phyloP scores from a whole-genome alignment of 2,113 vertebrate species.

The Spea multiplicata region DNA sequence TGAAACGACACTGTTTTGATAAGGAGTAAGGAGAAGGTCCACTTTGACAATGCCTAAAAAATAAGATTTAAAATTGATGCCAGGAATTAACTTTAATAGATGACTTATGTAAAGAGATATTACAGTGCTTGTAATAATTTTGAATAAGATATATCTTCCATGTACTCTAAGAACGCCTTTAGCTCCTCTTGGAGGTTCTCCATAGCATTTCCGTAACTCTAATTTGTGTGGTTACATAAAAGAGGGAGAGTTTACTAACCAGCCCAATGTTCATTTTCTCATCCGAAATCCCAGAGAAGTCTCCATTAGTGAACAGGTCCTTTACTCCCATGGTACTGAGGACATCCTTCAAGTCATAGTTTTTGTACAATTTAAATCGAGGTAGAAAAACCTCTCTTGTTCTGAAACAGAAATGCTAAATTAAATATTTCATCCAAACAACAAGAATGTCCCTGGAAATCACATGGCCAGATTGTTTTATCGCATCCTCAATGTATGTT shows the following conservation, averaged over 20 bases:
- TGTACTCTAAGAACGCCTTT: too few species aligned
- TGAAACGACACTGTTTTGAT: too few species aligned
- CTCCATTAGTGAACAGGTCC: slow-evolving; percentile 75
- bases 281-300: slow-evolving; percentile 81
- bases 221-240: neutral
- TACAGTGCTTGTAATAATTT: too few species aligned
- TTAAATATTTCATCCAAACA: slow-evolving; percentile 2
- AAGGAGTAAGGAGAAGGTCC: too few species aligned
- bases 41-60: too few species aligned
- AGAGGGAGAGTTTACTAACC: slow-evolving; percentile 64
- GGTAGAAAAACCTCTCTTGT: slow-evolving; percentile 89
- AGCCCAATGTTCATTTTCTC: slow-evolving; percentile 78
- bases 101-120: too few species aligned
- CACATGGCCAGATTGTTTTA: too few species aligned
- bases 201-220: neutral
- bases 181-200: too few species aligned
- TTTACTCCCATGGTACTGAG: slow-evolving; percentile 84
- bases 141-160: too few species aligned
- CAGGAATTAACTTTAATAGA: too few species aligned
- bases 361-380: slow-evolving; percentile 90
- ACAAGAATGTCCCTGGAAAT: neutral
- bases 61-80: too few species aligned
- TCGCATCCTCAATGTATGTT: too few species aligned
- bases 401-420: slow-evolving; percentile 57
- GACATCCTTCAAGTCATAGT: slow-evolving; percentile 81